Conservation (phyloP, 2,888 invertebrate genomes). For the Platycnemis pennipes region DNA sequence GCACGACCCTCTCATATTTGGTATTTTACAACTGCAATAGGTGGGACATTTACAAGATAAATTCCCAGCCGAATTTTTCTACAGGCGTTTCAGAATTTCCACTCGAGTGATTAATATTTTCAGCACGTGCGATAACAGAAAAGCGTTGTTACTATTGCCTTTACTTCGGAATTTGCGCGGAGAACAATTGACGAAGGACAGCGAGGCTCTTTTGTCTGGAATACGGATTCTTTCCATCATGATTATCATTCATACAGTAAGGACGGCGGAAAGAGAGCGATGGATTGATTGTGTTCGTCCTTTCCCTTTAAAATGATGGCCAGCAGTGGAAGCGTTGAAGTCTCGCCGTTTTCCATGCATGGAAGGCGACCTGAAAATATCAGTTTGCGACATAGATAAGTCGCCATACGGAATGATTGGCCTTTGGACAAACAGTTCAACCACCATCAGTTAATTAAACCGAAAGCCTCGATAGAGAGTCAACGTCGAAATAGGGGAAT, state of each 20-base stretch:
- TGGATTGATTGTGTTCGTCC: neutral
- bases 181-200: conserved; percentile 6
- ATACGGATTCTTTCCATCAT: neutral
- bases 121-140: neutral
- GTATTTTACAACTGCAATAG: neutral
- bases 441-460: neutral
- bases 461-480: neutral
- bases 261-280: neutral
- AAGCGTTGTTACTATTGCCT: neutral
- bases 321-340: neutral
- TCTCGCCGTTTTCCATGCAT: too few relatives aligned
- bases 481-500: neutral
- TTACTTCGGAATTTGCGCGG: neutral
- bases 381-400: neutral
- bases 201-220: neutral
- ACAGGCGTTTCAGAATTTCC: neutral
- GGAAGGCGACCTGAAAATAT: neutral
- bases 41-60: neutral
- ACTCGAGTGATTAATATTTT: neutral
- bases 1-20: neutral
- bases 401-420: neutral
- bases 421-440: conserved; percentile 22
- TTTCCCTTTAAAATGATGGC: neutral
- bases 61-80: neutral
- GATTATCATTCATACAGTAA: neutral